These are phyloP conservation scores for Pseudomyrmex gracilis DNA, from an alignment of 1,140 invertebrate genomes.

Conservation along the genomic window DNA sequence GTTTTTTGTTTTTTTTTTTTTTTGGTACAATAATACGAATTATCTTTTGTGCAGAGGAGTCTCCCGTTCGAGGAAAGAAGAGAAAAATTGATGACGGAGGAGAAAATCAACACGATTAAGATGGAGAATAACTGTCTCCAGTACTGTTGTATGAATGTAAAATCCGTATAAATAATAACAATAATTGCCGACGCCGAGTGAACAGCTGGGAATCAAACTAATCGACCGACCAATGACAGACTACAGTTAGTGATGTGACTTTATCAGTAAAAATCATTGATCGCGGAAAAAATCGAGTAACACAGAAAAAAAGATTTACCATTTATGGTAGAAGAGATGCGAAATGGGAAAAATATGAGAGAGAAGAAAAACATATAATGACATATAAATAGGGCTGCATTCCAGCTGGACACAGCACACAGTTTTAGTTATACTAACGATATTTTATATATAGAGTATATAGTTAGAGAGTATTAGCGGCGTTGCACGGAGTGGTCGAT, in stretches of 20 bases:
- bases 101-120: slow-evolving; percentile 81
- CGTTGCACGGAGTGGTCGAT: slow-evolving; percentile 78
- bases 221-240: slow-evolving; percentile 85
- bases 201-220: slow-evolving; percentile 85
- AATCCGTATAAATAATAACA: slow-evolving; percentile 85
- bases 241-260: slow-evolving; percentile 83
- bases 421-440: slow-evolving; percentile 86
- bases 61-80: slow-evolving; percentile 89
- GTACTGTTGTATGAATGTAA: slow-evolving; percentile 83
- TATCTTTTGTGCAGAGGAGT: slow-evolving; percentile 79
- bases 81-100: slow-evolving; percentile 89
- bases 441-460: slow-evolving; percentile 86
- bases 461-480: slow-evolving; percentile 83
- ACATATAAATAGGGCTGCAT: slow-evolving; percentile 84
- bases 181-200: slow-evolving; percentile 83
- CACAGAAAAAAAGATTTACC: slow-evolving; percentile 70
- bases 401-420: slow-evolving; percentile 84
- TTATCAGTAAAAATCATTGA: slow-evolving; percentile 81
- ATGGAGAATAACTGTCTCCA: slow-evolving; percentile 71
- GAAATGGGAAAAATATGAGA: slow-evolving; percentile 17
- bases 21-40: slow-evolving; percentile 9
- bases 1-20: not conserved
- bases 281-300: slow-evolving; percentile 77
- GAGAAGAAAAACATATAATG: slow-evolving; percentile 71
- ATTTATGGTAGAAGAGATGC: slow-evolving; percentile 51